Base-by-base conservation (phyloP, 1,140 invertebrate genomes). In the Phymorhynchus buccinoides region DNA sequence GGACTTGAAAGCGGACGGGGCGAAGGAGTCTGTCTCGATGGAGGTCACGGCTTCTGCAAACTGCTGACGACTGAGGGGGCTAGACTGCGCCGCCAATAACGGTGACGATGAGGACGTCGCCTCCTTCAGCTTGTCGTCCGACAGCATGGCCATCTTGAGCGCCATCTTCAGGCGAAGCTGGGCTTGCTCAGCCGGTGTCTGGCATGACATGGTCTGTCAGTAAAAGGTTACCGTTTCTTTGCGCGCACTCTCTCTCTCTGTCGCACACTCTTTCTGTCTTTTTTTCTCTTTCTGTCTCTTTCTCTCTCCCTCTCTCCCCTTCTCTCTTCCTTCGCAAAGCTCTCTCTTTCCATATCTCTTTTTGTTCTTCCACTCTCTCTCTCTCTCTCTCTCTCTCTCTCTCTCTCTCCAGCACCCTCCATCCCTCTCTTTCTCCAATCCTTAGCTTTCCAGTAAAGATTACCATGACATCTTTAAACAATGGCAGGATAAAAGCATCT, bases 171-270 rank as follows among this genome's bases (percentile, higher is more conserved):
- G 39, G 7, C 81, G 56, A 4, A 41, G 37, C 41, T 83, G 81
- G 30, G 81, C 81, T 39, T 83, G 81, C 30, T 83, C 81, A 12
- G 81, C 62, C 7, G 81, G 81, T 14, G 81, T 83, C 81, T 83
- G 66, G n/a, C 39, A 78, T 16, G 35, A 75, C 32, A 75, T 37
- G 7, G 71, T 37, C 71, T 75, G 71, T 7, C 14, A 75, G 32
- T 16, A n/a, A 75, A 16, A 62, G 56, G 56, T 22, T 14, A 62
- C 3, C 27, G 56, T 62, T 62, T 22, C 56, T 18, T 62, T 22
- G 22, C 22, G 12, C 6, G 22, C n/a, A 16, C 56, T 27, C 56
- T 27, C 56, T 22, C 56, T 27, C 56, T 62, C 56, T 27, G 18
- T 22, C 18, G 44, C 7, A 48, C 18, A 9, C 44, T 48, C 44